Percentiles rank a stretch among this genome's conserved stretches.
phyloP scores from a whole-genome alignment of 2,113 vertebrate species.

The Apistogramma diplotaenia region DNA sequence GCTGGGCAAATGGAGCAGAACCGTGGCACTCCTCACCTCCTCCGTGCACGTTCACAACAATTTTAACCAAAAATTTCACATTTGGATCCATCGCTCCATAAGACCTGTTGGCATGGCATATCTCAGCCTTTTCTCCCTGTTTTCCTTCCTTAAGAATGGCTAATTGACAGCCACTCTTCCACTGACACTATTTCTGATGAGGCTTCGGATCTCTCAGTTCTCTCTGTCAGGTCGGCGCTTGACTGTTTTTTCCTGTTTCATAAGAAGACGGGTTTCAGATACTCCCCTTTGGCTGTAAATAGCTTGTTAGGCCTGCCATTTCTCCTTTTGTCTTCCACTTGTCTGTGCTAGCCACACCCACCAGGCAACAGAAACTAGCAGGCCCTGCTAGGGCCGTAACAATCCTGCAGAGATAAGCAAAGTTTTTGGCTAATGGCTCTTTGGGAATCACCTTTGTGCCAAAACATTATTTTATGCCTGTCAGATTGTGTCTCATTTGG shows the following conservation, averaged over 20 bases:
- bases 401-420: no score
- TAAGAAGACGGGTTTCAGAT: not conserved
- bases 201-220: not conserved
- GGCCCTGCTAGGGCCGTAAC: no score
- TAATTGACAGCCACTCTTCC: not conserved
- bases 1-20: no score
- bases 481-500: not conserved
- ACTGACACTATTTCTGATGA: not conserved
- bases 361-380: no score
- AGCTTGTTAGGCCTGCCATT: no score
- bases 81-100: not conserved
- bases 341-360: no score
- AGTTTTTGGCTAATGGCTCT: no score
- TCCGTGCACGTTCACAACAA: not conserved
- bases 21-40: no score
- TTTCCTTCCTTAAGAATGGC: not conserved
- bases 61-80: not conserved
- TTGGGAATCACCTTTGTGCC: no score
- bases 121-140: not conserved
- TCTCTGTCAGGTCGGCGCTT: not conserved
- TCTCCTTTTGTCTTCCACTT: no score
- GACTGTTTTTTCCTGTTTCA: accelerated
- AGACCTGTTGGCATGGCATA: not conserved
- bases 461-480: no score
- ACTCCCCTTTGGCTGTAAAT: accelerated